These are phyloP conservation scores for Phenganax subtilis DNA, from an alignment of 92 coral and sea anemone genomes.

Conservation along the genomic window DNA sequence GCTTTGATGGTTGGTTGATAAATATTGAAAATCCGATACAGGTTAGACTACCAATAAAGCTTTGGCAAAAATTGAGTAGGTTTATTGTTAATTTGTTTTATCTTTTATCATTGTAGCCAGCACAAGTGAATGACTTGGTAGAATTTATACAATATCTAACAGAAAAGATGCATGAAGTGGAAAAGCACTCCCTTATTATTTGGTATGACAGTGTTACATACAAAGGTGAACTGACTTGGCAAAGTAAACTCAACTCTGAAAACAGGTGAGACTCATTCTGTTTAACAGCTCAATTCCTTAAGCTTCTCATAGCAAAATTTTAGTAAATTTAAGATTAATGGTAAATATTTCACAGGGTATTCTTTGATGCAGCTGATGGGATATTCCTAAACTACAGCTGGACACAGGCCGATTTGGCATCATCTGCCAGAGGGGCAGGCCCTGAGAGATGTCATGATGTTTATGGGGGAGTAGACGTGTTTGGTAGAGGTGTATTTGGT, in stretches of 20 bases:
- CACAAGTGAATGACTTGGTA: conserved; percentile 66
- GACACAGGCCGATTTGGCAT: conserved; percentile 66
- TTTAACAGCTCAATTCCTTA: neutral
- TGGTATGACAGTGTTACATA: conserved; percentile 98
- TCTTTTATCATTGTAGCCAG: conserved; percentile 59
- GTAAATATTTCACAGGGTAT: conserved; percentile 50
- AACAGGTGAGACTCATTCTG: conserved; percentile 56
- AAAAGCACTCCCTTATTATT: conserved; percentile 63
- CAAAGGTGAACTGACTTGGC: conserved; percentile 89
- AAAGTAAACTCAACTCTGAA: conserved; percentile 72
- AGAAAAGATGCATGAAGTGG: conserved; percentile 59
- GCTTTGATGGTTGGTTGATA: conserved; percentile 93
- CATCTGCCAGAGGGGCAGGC: conserved; percentile 78
- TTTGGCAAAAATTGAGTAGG: neutral
- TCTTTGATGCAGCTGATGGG: conserved; percentile 90
- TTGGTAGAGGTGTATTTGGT: conserved; percentile 94
- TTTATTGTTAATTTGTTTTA: neutral
- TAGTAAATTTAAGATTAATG: too few species aligned
- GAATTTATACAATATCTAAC: conserved; percentile 77
- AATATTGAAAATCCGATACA: conserved; percentile 97
- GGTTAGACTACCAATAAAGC: conserved; percentile 42
- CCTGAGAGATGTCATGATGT: conserved; percentile 61
- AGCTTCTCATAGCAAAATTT: too few species aligned
- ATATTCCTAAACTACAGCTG: conserved; percentile 90
- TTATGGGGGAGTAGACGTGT: conserved; percentile 96